Base-by-base conservation (phyloP, 92 coral and sea anemone species). In the Paramuricea clavata region DNA sequence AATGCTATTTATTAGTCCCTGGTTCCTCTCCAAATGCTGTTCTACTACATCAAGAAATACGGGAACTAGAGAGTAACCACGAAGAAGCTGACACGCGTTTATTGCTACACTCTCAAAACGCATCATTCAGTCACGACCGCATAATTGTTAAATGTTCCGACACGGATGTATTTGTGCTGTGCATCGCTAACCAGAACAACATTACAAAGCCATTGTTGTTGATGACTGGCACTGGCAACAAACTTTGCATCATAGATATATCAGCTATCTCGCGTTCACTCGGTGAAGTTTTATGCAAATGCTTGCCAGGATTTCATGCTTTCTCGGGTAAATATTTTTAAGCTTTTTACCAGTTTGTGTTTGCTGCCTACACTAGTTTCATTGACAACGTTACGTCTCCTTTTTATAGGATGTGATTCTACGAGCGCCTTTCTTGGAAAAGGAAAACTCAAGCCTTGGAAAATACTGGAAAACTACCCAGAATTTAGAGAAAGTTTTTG, bases 371-470 rank as follows among this genome's bases (percentile, higher is more conserved):
- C 52, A 67, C 68, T 25, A 52, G 79, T 67, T n/a, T 69, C 35
- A 41, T 43, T 39, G 36, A 32, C 7, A 44, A 44, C 30, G 49
- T 42, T 47, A 49, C 49, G 54, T 74, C 36, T 35, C 8, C n/a
- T 74, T 85, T 65, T 85, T 42, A n/a, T 64, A 32, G 57, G 75
- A 83, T 86, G 90, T 69, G 90, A 86, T 65, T 76, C 90, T 31
- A 85, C 88, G 60, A 85, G 88, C 85, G 72, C 84, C 69, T 76
- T 85, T 76, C 69, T 59, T 57, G 89, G 90, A 30, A 86, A 86
- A 78, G 86, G 86, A n/a, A 85, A 85, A 59, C 57, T 35, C 34
- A 86, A 86, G 65, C 90, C 86, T 78, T 77, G 90, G 90, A 86
- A 60, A 75, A 62, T 82, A 86, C 75, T 86, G 89, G 50, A 61